Base-by-base conservation (phyloP, 2,113 vertebrate genomes). In the Daubentonia madagascariensis region DNA sequence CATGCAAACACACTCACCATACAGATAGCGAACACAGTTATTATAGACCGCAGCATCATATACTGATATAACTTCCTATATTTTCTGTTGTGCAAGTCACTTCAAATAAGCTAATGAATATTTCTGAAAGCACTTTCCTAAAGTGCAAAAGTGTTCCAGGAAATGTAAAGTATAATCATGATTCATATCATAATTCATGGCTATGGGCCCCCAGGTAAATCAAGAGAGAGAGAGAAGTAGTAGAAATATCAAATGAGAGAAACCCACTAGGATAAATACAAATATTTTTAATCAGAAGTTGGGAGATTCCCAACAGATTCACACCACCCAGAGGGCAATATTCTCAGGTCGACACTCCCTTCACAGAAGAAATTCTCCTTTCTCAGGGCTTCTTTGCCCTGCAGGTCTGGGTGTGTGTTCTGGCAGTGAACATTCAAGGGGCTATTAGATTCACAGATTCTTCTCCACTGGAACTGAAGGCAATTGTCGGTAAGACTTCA, bases 141-240 rank as follows among this genome's bases (percentile, higher is more conserved):
- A 96, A 75, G 83, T 81, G 13, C 73, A 94, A 96, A 96, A 96
- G 84, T 86, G 25, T 45, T 85, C 75, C 43, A n/a, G 73, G 68
- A 92, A 89, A 50, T 30, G 37, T 35, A 63, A 79, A 43, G 54
- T 75, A 63, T 48, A 70, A 61, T 81, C 78, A 35, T 12, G 37
- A 86, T 43, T 85, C 63, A 20, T 45, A 61, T 45, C 75, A 5
- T 52, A 92, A 76, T 68, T 81, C 81, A 80, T 9, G 63, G n/a
- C 85, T 65, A 4, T 78, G 32, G 65, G 54, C 48, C 5, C 80
- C 35, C 37, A 18, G 25, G 23, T 68, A 73, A 23, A 84, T 22
- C 48, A 32, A 22, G 68, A 78, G 45, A 93, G 45, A 93, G n/a
- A 52, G 17, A 45, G 59, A 63, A 91, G 45, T 32, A 28, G 18